phyloP scores from a whole-genome alignment of 2,888 invertebrate species.

The Drosophila maculinotata region DNA sequence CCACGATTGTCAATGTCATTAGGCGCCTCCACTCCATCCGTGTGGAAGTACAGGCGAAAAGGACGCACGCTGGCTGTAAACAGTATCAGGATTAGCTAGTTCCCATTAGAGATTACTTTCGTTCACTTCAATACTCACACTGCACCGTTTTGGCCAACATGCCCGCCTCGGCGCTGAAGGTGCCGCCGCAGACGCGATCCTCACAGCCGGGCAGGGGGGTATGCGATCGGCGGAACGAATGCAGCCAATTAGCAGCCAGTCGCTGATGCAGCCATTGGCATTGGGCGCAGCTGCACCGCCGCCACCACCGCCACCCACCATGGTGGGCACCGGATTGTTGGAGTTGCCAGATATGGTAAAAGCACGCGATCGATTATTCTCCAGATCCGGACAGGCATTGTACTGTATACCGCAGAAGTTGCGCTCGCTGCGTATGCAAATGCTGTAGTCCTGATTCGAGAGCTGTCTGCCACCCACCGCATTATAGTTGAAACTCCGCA shows the following conservation, averaged over 20 bases:
- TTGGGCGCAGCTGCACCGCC: slow-evolving; percentile 83
- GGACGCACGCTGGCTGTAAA: slow-evolving; percentile 91
- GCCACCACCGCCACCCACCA: slow-evolving; percentile 89
- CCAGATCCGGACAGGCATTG: slow-evolving; percentile 90
- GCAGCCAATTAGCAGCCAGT: slow-evolving; percentile 93
- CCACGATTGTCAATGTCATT: slow-evolving; percentile 91
- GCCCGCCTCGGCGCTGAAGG: slow-evolving; percentile 90
- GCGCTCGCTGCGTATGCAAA: slow-evolving; percentile 93
- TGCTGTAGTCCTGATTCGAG: slow-evolving; percentile 95
- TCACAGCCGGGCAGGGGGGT: slow-evolving; percentile 88
- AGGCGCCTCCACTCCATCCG: slow-evolving; percentile 91
- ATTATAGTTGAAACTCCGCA: slow-evolving; percentile 94
- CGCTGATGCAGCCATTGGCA: slow-evolving; percentile 90
- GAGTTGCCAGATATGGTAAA: slow-evolving; percentile 93
- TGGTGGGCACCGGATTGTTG: slow-evolving; percentile 89
- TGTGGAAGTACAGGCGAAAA: slow-evolving; percentile 91
- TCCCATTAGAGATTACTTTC: too few species aligned
- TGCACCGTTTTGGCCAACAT: slow-evolving; percentile 89
- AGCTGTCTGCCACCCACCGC: slow-evolving; percentile 90
- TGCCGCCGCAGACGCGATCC: slow-evolving; percentile 93
- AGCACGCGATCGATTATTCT: slow-evolving; percentile 89
- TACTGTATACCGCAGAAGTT: slow-evolving; percentile 96
- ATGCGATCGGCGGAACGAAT: slow-evolving; percentile 86
- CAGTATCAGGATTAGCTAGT: slow-evolving; percentile 48
- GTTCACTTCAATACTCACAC: too few species aligned